Evolutionary conservation across 2,113 vertebrate species (phyloP).

Genomic region (Nothobranchius kuhntae): DNA sequence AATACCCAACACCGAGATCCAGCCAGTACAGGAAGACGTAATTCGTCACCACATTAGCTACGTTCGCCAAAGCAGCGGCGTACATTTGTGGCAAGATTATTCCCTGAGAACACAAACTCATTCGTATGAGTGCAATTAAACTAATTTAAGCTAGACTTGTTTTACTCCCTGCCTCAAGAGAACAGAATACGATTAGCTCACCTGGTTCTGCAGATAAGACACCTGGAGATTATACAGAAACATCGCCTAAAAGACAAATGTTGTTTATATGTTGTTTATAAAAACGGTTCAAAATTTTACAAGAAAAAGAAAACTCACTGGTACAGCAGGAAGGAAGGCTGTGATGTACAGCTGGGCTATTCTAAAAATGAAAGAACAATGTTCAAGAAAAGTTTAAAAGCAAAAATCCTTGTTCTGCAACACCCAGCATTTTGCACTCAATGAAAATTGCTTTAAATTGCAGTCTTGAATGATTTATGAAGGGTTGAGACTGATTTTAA

Average conservation of each 20-base stretch:
- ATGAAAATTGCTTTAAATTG: not conserved
- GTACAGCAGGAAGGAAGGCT: constrained; percentile 89
- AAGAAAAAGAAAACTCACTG: constrained; percentile 81
- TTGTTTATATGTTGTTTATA: too few species aligned
- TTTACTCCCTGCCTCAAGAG: not conserved
- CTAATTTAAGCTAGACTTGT: not conserved
- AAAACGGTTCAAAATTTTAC: not conserved
- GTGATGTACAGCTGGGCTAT: constrained; percentile 89
- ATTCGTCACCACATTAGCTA: constrained; percentile 84
- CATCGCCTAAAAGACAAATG: constrained; percentile 73
- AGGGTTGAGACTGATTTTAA: not conserved
- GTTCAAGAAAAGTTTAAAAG: not conserved
- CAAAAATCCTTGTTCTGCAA: not conserved
- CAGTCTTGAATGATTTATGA: not conserved
- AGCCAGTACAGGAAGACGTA: constrained; percentile 83
- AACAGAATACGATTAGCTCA: constrained; percentile 44
- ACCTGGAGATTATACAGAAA: constrained; percentile 86
- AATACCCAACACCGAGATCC: constrained; percentile 86
- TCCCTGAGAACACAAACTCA: constrained; percentile 73
- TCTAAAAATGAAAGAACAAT: constrained; percentile 68
- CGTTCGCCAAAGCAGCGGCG: constrained; percentile 80
- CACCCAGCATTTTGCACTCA: not conserved
- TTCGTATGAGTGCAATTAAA: not conserved
- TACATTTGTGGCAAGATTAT: constrained; percentile 88
- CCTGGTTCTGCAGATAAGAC: constrained; percentile 90